phyloP scores from a whole-genome alignment of 2,113 vertebrate genomes.

The Isichthys henryi region DNA sequence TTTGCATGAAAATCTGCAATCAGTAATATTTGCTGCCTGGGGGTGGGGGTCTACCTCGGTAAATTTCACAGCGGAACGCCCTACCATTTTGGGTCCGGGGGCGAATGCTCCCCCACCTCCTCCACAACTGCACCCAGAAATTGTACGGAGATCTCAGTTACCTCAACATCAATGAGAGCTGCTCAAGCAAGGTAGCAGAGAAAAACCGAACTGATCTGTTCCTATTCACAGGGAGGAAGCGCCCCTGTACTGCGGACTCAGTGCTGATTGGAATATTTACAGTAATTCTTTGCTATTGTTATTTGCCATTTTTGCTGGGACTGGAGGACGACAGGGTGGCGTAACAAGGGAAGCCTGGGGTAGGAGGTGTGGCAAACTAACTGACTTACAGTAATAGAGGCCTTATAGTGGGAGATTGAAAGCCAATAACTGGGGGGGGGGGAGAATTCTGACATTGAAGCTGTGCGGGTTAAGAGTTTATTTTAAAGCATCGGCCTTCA shows the following conservation, averaged over 20 bases:
- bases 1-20: neutral
- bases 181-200: neutral
- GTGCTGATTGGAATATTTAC: neutral
- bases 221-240: neutral
- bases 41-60: neutral
- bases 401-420: neutral
- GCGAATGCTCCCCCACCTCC: neutral
- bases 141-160: neutral
- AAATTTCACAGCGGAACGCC: neutral
- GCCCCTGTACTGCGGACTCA: neutral
- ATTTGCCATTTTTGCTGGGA: neutral
- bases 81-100: neutral
- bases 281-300: neutral
- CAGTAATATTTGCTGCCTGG: neutral
- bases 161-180: neutral
- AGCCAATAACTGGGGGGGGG: neutral
- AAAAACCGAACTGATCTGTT: neutral
- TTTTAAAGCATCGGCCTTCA: neutral
- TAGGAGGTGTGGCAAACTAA: neutral
- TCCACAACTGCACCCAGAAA: neutral
- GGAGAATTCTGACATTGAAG: too few species aligned
- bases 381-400: neutral
- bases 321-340: neutral
- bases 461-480: neutral
- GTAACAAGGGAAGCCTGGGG: neutral